Base-by-base conservation (phyloP, 2,113 vertebrate genomes). In the Rhineura floridana region DNA sequence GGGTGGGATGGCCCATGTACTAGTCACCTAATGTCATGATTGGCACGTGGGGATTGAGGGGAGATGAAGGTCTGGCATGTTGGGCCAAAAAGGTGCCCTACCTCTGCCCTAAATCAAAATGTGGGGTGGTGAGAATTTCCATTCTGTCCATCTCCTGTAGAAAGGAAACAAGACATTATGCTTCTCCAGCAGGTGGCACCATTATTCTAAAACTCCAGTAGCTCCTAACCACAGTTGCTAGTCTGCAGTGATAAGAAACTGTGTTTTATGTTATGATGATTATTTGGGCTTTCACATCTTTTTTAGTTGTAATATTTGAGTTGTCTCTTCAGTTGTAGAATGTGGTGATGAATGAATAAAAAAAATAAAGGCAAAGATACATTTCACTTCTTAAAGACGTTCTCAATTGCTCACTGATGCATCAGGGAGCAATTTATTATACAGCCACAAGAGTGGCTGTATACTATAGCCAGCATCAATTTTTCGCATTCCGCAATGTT, bases 181-280 rank as follows among this genome's bases (percentile, higher is more conserved):
- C 69, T 79, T 3, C 21, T 79, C 85, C 85, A 86, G 75, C 75
- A 86, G 85, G n/a, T 86, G 85, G 85, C 85, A 52, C 44, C 8
- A 69, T 52, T 67, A 65, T 67, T 86, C 39, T n/a, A 30, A 52
- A 65, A 65, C 11, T 65, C 9, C 7, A 15, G 55, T 65, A 48
- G 55, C 72, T 85, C 11, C 9, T 11, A 33, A 30, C 36, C 1
- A 3, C 30, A 69, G 23, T 50, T 50, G 9, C 48, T 21, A 25
- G 25, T 52, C 36, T 39, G 12, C 30, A 48, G 3, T 36, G n/a
- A 55, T 28, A 21, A 42, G 55, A 36, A 1, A 39, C 25, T 21
- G 8, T 28, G 17, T 55, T 76, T 46, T 76, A 15, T 73, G 17
- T 75, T 12, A 59, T 85, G 36, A 46, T 77, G 9, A 36, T 46